Base-by-base conservation (phyloP, 2,113 vertebrate genomes). In the Ursus arctos region DNA sequence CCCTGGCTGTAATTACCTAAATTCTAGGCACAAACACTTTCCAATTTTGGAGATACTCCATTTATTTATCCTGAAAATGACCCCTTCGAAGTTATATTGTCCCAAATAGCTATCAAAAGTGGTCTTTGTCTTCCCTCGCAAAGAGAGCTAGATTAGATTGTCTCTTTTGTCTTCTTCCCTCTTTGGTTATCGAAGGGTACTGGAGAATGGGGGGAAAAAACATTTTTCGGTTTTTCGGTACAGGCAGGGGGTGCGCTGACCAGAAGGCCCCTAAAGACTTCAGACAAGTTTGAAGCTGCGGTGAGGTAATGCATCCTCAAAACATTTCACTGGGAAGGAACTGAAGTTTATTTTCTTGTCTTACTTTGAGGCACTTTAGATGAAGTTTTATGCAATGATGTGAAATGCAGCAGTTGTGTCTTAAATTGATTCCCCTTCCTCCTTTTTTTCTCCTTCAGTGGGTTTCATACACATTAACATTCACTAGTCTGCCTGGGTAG, bases 41-140 rank as follows among this genome's bases (percentile, higher is more conserved):
- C 36, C 47, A 51, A 0, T 85, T 86, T 71, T 88, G 92, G 82
- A 93, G 57, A 72, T 16, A 69, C 24, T 77, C 51, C 43, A 47
- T 89, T 84, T 92, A 85, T 79, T 96, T 91, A 69, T 57, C n/a
- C 57, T 85, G 84, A 85, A 49, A 57, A 36, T 63, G 69, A 84
- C 36, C 43, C 85, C 47, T 85, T 76, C 31, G 69, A 26, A 91
- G 36, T 82, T 49, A 49, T 24, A 16, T 85, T 82, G n/a, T 89
- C 49, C 31, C 82, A 85, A 84, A 57, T 14, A 88, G 43, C 33
- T 74, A 72, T 88, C 55, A 55, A n/a, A 93, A 86, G 67, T 90
- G 85, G 26, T 84, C 63, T 67, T 90, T 84, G 47, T 77, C 91
- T 84, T 93, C 24, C 12, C 36, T 87, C 57, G 61, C 33, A 36